phyloP scores from a whole-genome alignment of 2,888 invertebrate species.

The Caenorhabditis sp. region DNA sequence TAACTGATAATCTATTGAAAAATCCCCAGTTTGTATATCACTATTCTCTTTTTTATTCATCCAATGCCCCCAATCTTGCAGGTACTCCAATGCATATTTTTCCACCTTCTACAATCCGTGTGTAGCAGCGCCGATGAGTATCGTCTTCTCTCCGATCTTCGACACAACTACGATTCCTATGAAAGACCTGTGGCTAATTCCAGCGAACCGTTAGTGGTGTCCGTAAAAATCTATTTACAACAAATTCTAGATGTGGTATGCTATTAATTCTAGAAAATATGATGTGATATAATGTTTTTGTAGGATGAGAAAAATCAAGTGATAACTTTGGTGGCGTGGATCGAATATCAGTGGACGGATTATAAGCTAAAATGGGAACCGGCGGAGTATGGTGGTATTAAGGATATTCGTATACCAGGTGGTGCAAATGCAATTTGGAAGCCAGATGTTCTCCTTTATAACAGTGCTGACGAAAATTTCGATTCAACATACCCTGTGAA shows the following conservation, averaged over 20 bases:
- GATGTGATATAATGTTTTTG: too few relatives aligned
- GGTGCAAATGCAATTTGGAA: conserved; percentile 60
- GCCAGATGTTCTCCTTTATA: conserved; percentile 59
- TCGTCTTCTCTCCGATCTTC: conserved; percentile 52
- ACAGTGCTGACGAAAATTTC: conserved; percentile 62
- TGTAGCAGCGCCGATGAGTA: conserved; percentile 53
- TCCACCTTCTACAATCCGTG: conserved; percentile 22
- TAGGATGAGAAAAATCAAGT: conserved; percentile 66
- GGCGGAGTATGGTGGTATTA: conserved; percentile 57
- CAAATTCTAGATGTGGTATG: conserved; percentile 62
- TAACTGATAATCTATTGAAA: too few relatives aligned
- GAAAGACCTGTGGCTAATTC: conserved; percentile 61
- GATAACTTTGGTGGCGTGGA: conserved; percentile 61
- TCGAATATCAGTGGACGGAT: conserved; percentile 65
- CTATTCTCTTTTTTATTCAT: too few relatives aligned
- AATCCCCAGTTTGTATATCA: too few relatives aligned
- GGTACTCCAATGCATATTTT: conserved; percentile 28
- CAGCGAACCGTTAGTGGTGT: conserved; percentile 57
- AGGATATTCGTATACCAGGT: conserved; percentile 59
- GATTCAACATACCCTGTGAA: conserved; percentile 64
- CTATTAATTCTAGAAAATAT: too few relatives aligned
- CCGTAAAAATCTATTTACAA: conserved; percentile 59
- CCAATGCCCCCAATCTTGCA: too few relatives aligned
- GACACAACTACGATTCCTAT: conserved; percentile 61
- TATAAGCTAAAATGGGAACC: conserved; percentile 64